Evolutionary conservation across 2,113 vertebrate genomes (phyloP), one percentile per base, ranked within the genome.

Genomic region (Oncorhynchus keta): DNA sequence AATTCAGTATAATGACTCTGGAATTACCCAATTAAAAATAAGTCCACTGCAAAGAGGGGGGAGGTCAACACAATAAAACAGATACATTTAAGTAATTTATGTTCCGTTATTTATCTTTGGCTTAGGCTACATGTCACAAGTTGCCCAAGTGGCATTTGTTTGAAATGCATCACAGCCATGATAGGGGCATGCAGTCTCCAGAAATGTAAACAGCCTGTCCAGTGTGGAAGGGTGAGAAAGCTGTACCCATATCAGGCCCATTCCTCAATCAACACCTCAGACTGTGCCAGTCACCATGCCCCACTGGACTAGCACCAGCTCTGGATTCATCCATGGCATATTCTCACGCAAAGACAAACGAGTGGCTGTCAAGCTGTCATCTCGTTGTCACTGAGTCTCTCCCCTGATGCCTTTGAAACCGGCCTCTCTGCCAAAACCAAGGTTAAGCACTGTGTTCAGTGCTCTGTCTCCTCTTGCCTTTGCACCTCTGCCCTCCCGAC

Each of bases 301-400:
- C 39, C 39, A 9, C 72, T 81, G 57, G 70, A 74, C 48, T 39
- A 71, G 62, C 51, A 77, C 49, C 71, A 76, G 69, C 45, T 68
- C 78, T 65, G 80, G 80, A 61, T 62, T 62, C 59, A 62, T 62
- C 59, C 57, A 77, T 73, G 75, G 77, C 77, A 86, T 68, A 59
- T 76, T 80, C 81, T 80, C 83, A 82, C 85, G 74, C 77, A 80
- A 57, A 79, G 81, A 78, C 70, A 84, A 87, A 85, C 72, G 73
- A 83, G 70, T 81, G 81, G 76, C 81, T 83, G 79, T 79, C 77
- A 74, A 74, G 69, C 77, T 78, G 77, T 79, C 85, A 82, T 61
- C 72, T 76, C 28, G 24, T 35, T 22, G 4, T 5, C 59, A 62
- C 57, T 30, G 6, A 35, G 55, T 8, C 18, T 39, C 69, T 62